phyloP scores from a whole-genome alignment of 2,888 invertebrate species.

The Lasioglossum vierecki region DNA sequence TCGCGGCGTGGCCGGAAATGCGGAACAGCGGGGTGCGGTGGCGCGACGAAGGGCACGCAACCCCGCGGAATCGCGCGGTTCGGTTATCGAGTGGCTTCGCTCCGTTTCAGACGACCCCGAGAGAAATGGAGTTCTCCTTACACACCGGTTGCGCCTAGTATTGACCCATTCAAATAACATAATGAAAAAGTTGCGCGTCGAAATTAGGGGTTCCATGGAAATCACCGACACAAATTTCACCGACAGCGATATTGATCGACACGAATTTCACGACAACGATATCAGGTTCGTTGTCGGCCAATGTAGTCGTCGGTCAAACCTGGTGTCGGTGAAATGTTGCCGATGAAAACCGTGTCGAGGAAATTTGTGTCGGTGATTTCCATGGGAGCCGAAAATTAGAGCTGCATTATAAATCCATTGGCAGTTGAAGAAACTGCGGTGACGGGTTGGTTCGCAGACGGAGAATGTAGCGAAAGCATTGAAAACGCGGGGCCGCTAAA shows the following conservation, averaged over 20 bases:
- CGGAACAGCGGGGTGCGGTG: background rate
- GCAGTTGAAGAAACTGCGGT: background rate
- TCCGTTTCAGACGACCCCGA: background rate
- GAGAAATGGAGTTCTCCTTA: background rate
- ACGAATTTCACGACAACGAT: too few species aligned
- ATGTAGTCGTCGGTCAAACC: too few species aligned
- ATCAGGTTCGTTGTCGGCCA: too few species aligned
- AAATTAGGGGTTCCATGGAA: too few species aligned
- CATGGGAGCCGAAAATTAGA: background rate
- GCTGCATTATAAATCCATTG: background rate
- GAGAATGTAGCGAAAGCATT: background rate
- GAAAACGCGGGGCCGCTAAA: background rate
- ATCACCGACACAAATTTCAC: too few species aligned
- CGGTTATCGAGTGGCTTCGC: conserved; percentile 6
- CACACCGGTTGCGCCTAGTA: background rate
- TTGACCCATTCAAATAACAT: background rate
- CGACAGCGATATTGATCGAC: too few species aligned
- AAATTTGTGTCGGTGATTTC: too few species aligned
- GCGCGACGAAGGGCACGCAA: background rate
- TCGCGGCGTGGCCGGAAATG: background rate
- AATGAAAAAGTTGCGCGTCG: background rate
- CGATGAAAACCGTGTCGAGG: too few species aligned
- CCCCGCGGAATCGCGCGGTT: background rate
- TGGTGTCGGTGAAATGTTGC: too few species aligned
- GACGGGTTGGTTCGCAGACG: background rate